Evolutionary conservation across 2,888 invertebrate species (phyloP).

Genomic region (Sepioteuthis lessoniana): DNA sequence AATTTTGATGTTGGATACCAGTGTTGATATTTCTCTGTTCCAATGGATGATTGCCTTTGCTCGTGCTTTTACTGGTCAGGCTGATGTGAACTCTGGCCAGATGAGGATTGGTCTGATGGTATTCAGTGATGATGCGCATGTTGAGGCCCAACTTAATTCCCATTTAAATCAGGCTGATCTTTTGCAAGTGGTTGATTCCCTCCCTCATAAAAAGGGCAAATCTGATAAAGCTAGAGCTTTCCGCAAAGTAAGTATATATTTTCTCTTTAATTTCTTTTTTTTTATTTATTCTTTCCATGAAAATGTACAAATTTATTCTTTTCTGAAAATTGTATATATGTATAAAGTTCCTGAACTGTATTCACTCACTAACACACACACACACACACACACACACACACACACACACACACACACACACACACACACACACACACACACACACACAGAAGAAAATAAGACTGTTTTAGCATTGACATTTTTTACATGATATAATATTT

Average conservation of each 20-base stretch:
- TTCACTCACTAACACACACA: no score
- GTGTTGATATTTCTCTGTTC: slow-evolving; percentile 59
- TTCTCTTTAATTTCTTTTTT: neutral
- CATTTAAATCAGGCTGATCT: slow-evolving; percentile 56
- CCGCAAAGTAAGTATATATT: neutral
- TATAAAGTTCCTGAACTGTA: no score
- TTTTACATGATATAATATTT: no score
- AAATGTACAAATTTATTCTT: no score
- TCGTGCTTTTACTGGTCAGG: slow-evolving; percentile 55
- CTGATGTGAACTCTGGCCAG: slow-evolving; percentile 63
- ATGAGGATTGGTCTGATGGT: slow-evolving; percentile 63
- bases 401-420: no score
- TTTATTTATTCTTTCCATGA: no score
- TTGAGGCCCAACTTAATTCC: slow-evolving; percentile 60
- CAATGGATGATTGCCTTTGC: slow-evolving; percentile 61
- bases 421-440: no score
- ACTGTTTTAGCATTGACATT: no score
- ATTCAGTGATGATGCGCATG: slow-evolving; percentile 55
- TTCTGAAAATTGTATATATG: no score
- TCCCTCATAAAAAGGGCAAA: slow-evolving; percentile 52
- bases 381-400: no score
- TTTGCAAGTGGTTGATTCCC: slow-evolving; percentile 49
- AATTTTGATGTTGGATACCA: slow-evolving; percentile 63
- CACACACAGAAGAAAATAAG: no score
- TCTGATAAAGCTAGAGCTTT: slow-evolving; percentile 67